Percentiles rank a stretch among this genome's conserved stretches.
These are phyloP conservation scores for Sebastes minor DNA, from an alignment of 2,797 vertebrate species.

Conservation along the genomic window DNA sequence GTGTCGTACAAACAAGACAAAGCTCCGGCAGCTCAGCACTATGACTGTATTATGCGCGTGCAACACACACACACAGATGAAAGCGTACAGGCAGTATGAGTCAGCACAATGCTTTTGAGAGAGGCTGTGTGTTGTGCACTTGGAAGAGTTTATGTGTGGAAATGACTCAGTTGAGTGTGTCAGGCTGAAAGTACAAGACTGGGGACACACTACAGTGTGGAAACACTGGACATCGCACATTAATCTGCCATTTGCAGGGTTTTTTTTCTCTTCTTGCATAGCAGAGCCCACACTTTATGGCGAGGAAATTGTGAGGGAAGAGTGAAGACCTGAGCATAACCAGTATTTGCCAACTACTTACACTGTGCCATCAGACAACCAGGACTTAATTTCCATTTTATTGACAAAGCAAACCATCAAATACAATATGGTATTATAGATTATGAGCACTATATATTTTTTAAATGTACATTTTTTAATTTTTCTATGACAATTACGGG, in stretches of 20 bases:
- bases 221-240: constrained; percentile 29
- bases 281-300: background rate
- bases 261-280: background rate
- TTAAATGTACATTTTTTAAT: background rate
- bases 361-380: background rate
- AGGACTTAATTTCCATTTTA: background rate
- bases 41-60: constrained; percentile 2
- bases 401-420: background rate
- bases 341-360: background rate
- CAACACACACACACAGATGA: constrained; percentile 15
- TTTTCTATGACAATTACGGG: background rate
- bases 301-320: background rate
- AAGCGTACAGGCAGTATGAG: constrained; percentile 46
- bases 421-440: background rate
- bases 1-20: background rate
- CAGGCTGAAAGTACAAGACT: constrained; percentile 37
- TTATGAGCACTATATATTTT: background rate
- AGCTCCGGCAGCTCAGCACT: constrained; percentile 4
- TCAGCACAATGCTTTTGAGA: constrained; percentile 52
- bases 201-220: constrained; percentile 22
- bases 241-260: constrained; percentile 1
- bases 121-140: constrained; percentile 26
- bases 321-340: background rate
- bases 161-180: constrained; percentile 59
- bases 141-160: constrained; percentile 39